A percentile compares a stretch with the other conserved stretches of the same genome.
These are phyloP conservation scores for Chrysodeixis includens DNA, from an alignment of 2,888 invertebrate genomes.

Conservation along the genomic window DNA sequence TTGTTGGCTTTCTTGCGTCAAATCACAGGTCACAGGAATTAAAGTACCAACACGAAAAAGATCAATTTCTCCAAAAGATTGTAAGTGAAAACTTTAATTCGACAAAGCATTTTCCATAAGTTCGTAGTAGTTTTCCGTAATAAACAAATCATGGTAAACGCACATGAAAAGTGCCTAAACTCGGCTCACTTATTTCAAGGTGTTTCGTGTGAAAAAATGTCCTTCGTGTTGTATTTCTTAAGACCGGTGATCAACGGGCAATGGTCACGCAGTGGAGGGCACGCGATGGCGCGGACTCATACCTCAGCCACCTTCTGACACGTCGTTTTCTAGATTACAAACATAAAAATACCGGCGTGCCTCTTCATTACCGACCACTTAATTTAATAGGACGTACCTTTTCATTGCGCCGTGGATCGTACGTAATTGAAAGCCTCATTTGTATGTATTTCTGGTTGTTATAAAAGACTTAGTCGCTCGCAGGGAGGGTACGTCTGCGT, in stretches of 20 bases:
- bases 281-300: slow-evolving; percentile 73
- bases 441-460: slow-evolving; percentile 55
- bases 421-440: slow-evolving; percentile 57
- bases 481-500: not conserved
- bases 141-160: slow-evolving; percentile 29
- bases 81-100: too few species aligned
- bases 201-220: slow-evolving; percentile 78
- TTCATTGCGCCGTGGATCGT: slow-evolving; percentile 52
- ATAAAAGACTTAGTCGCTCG: slow-evolving; percentile 33
- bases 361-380: slow-evolving; percentile 75
- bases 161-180: slow-evolving; percentile 41
- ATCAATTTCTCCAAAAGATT: too few species aligned
- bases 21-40: too few species aligned
- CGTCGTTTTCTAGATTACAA: slow-evolving; percentile 76
- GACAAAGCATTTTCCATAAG: not conserved
- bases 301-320: slow-evolving; percentile 73
- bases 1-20: slow-evolving; percentile 31
- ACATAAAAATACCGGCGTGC: slow-evolving; percentile 79
- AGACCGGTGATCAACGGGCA: slow-evolving; percentile 80
- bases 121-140: slow-evolving; percentile 10
- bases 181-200: slow-evolving; percentile 53
- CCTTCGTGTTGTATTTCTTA: slow-evolving; percentile 79
- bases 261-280: slow-evolving; percentile 78
- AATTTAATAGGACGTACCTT: slow-evolving; percentile 68
- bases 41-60: not conserved